Base-by-base conservation (phyloP, 2,113 vertebrate species). In the Myotis davidii region DNA sequence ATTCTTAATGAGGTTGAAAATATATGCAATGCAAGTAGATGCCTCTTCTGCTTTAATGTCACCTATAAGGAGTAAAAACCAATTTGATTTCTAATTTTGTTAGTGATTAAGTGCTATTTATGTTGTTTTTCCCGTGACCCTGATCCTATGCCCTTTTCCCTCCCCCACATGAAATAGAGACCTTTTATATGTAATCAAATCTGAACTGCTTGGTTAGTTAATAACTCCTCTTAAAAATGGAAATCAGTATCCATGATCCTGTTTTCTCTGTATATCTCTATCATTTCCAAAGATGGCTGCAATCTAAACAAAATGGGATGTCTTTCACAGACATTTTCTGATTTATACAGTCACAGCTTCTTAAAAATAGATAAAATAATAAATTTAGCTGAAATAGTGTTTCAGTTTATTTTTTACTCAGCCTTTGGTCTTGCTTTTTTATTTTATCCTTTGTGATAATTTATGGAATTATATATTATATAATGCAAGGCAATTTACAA, bases 361-460 rank as follows among this genome's bases (percentile, higher is more conserved):
- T 98, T 94, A n/a, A 61, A 92, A 95, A 94, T 85, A 93, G 54
- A 97, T 59, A 97, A 94, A 83, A 96, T 96, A 92, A 85, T 89
- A 32, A 84, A 65, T 97, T 95, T 96, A 67, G 81, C 21, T 83
- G 82, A 88, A 94, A 59, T 87, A 45, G 4, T 98, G 96, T 95
- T 98, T 98, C 98, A 98, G 97, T 98, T 98, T 98, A 97, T 98
- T 98, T 98, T 98, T 97, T 96, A 92, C 73, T 11, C 65, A 94
- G 89, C 61, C 17, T 54, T 79, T 74, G 97, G 72, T 86, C 61
- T 97, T 94, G 78, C 94, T 97, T 70, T 95, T 95, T 98, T 96
- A 90, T 94, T 96, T 96, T 95, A 91, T 73, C 92, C 92, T 97
- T 97, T 96, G 83, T 91, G 88, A 87, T 83, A 86, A 98, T 98